phyloP scores from a whole-genome alignment of 2,113 vertebrate species.

The Stigmatopora nigra region DNA sequence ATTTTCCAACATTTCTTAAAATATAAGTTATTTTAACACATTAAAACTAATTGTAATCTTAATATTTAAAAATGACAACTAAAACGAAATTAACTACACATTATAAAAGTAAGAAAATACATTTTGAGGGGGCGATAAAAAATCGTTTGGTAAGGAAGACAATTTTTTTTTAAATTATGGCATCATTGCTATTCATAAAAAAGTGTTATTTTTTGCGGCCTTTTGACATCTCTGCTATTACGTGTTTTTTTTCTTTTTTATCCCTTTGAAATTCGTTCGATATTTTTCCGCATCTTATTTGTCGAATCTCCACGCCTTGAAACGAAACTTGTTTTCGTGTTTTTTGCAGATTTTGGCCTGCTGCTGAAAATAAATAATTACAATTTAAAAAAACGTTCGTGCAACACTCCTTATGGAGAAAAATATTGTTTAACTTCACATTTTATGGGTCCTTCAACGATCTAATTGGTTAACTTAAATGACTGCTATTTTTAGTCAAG shows the following conservation, averaged over 20 bases:
- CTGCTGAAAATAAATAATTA: not conserved
- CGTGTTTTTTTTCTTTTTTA: not conserved
- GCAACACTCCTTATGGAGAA: too few relatives aligned
- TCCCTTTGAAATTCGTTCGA: slow-evolving; percentile 21
- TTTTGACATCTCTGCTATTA: not conserved
- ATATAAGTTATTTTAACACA: too few relatives aligned
- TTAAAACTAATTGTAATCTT: too few relatives aligned
- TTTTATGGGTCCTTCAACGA: not conserved
- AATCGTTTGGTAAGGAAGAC: not conserved
- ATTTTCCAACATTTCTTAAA: too few relatives aligned
- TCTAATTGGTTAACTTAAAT: not conserved
- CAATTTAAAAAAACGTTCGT: too few relatives aligned
- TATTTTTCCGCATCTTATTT: slow-evolving; percentile 25
- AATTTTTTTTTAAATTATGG: not conserved
- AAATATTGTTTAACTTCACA: not conserved
- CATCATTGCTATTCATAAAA: too few relatives aligned
- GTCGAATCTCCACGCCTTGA: not conserved
- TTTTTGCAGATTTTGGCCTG: not conserved
- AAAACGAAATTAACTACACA: too few relatives aligned
- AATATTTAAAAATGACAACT: too few relatives aligned
- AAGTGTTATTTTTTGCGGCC: not conserved
- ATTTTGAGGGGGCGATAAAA: not conserved
- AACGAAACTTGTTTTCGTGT: not conserved
- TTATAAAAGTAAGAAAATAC: too few relatives aligned
- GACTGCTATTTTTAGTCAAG: too few relatives aligned